phyloP scores from a whole-genome alignment of 2,113 vertebrate genomes.

The Hypanus sabinus region DNA sequence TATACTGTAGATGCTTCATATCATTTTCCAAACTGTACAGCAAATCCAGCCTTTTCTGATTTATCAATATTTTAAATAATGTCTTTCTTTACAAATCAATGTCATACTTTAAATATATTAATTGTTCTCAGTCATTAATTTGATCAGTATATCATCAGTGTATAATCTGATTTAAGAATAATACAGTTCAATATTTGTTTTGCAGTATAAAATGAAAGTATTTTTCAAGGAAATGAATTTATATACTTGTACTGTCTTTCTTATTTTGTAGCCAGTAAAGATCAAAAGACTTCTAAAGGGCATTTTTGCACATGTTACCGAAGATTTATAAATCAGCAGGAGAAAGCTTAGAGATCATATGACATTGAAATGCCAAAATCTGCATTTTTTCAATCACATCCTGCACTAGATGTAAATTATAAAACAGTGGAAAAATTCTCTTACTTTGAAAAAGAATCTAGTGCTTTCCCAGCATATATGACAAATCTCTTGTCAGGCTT shows the following conservation, averaged over 20 bases:
- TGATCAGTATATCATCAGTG: background rate
- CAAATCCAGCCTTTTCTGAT: background rate
- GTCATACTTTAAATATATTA: background rate
- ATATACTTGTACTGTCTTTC: background rate
- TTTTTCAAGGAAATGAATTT: background rate
- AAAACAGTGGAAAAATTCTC: background rate
- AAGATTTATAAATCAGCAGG: background rate
- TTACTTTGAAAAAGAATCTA: too few relatives aligned
- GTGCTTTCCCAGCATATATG: too few relatives aligned
- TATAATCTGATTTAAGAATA: background rate
- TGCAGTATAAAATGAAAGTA: background rate
- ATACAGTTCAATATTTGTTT: background rate
- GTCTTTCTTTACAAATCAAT: background rate
- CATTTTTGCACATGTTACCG: background rate
- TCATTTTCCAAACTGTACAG: background rate
- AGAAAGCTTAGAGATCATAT: background rate
- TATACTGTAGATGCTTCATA: background rate
- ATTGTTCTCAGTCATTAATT: background rate
- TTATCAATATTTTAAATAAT: constrained; percentile 3
- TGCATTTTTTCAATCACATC: background rate
- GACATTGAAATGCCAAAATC: background rate
- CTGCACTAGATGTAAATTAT: background rate
- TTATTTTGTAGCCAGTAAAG: background rate
- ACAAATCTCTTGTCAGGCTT: too few relatives aligned
- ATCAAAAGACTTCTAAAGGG: background rate